Percentiles rank a stretch among this genome's conserved stretches.
phyloP scores from a whole-genome alignment of 1,140 invertebrate genomes.

The Bombus superbus region DNA sequence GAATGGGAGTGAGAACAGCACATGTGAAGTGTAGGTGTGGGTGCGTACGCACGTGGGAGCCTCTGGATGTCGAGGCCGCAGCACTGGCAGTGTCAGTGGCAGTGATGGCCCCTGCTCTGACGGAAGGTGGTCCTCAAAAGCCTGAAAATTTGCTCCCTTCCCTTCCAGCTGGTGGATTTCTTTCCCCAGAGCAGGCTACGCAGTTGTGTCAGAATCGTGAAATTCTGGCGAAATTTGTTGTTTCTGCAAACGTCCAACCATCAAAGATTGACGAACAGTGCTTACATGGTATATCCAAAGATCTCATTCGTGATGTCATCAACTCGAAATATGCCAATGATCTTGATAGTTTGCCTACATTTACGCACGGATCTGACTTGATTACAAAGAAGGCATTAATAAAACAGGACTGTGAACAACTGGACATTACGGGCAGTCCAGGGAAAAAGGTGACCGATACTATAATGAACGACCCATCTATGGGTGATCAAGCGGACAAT shows the following conservation, averaged over 20 bases:
- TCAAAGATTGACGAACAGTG: constrained; percentile 81
- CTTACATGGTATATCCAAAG: constrained; percentile 79
- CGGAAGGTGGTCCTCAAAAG: constrained; percentile 86
- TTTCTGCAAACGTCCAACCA: constrained; percentile 81
- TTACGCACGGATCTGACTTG: constrained; percentile 73
- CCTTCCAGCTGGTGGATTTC: constrained; percentile 79
- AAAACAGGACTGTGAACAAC: constrained; percentile 56
- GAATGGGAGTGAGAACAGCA: constrained; percentile 85
- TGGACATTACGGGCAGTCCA: constrained; percentile 56
- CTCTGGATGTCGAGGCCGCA: constrained; percentile 82
- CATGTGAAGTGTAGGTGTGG: constrained; percentile 79
- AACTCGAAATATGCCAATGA: constrained; percentile 79
- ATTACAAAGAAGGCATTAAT: constrained; percentile 67
- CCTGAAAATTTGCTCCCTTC: constrained; percentile 82
- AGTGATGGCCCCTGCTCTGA: constrained; percentile 90
- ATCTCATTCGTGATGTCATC: constrained; percentile 82
- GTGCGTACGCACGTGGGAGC: constrained; percentile 75
- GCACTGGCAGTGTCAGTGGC: constrained; percentile 85
- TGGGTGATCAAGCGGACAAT: constrained; percentile 86
- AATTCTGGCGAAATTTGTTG: constrained; percentile 80
- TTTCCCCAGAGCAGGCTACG: constrained; percentile 79
- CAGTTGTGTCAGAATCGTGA: constrained; percentile 79
- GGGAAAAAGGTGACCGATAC: constrained; percentile 64
- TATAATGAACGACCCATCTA: constrained; percentile 85
- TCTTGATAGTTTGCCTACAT: constrained; percentile 78